Evolutionary conservation across 2,888 invertebrate genomes (phyloP).

Genomic region (Pristionchus fissidentatus): DNA sequence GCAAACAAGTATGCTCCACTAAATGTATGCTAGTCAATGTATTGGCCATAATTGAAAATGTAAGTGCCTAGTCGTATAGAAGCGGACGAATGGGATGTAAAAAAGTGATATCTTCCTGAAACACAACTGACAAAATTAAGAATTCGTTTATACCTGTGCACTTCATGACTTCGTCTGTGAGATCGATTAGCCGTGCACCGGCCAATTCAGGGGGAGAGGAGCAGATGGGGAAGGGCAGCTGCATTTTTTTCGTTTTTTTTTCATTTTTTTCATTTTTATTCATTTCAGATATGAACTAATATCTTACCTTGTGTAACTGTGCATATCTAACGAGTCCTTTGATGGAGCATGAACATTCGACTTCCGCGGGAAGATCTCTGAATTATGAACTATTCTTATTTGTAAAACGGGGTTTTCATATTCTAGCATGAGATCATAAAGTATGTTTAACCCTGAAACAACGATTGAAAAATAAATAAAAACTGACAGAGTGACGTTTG

Average conservation of each 20-base stretch:
- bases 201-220: constrained; percentile 53
- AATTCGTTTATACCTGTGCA: constrained; percentile 51
- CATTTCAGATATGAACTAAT: neutral
- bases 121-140: constrained; percentile 1
- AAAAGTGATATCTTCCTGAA: too few relatives aligned
- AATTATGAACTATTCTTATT: neutral
- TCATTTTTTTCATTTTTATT: too few relatives aligned
- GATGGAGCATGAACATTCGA: constrained; percentile 22
- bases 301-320: neutral
- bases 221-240: constrained; percentile 52
- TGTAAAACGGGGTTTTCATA: neutral
- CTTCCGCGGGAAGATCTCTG: constrained; percentile 33
- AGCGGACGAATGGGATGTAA: too few relatives aligned
- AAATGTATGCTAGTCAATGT: too few relatives aligned
- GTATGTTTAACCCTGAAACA: too few relatives aligned
- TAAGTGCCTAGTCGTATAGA: too few relatives aligned
- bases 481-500: neutral
- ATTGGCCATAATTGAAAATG: too few relatives aligned
- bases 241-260: too few relatives aligned
- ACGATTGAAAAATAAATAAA: neutral
- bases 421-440: too few relatives aligned
- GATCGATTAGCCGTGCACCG: constrained; percentile 80
- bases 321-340: constrained; percentile 23
- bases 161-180: constrained; percentile 45
- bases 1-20: too few relatives aligned